A percentile compares a stretch with the other conserved stretches of the same genome.
Evolutionary conservation across 2,888 invertebrate species (phyloP).

Genomic region (Perithous albicinctus): DNA sequence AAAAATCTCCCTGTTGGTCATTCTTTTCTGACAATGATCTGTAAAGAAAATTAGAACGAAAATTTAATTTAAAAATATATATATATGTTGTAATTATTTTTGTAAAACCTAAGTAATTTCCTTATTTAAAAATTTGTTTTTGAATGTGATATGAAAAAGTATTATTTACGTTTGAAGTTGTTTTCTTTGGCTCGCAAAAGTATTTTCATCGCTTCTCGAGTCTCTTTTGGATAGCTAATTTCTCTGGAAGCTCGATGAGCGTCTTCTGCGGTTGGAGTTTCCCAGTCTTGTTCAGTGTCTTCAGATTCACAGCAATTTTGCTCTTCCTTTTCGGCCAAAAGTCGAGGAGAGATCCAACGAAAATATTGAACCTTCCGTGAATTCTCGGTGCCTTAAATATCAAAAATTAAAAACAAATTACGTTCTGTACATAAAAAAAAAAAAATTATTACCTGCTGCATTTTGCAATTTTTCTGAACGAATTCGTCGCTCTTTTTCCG

Average conservation of each 20-base stretch:
- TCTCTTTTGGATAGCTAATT: constrained; percentile 76
- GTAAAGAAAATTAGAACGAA: not conserved
- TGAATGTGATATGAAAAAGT: constrained; percentile 11
- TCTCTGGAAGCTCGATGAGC: constrained; percentile 32
- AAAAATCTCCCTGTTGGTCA: not conserved
- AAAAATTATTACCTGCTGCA: constrained; percentile 7
- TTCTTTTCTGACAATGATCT: constrained; percentile 44
- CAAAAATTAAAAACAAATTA: not conserved
- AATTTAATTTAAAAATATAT: too few relatives aligned
- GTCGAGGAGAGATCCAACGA: constrained; percentile 28
- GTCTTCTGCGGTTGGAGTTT: constrained; percentile 50
- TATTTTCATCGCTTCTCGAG: constrained; percentile 74
- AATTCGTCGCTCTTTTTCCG: constrained; percentile 8
- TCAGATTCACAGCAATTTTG: constrained; percentile 33
- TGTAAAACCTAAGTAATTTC: not conserved
- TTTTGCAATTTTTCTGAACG: not conserved
- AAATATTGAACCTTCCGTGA: not conserved
- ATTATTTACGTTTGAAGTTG: constrained; percentile 16
- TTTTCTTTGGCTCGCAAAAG: constrained; percentile 62
- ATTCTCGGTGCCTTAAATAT: not conserved
- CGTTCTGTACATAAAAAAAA: not conserved
- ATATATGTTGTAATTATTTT: too few relatives aligned
- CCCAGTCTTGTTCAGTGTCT: constrained; percentile 65
- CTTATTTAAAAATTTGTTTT: not conserved
- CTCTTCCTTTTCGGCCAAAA: constrained; percentile 5